Conservation (phyloP, 2,888 invertebrate genomes). For the Noctua pronuba region DNA sequence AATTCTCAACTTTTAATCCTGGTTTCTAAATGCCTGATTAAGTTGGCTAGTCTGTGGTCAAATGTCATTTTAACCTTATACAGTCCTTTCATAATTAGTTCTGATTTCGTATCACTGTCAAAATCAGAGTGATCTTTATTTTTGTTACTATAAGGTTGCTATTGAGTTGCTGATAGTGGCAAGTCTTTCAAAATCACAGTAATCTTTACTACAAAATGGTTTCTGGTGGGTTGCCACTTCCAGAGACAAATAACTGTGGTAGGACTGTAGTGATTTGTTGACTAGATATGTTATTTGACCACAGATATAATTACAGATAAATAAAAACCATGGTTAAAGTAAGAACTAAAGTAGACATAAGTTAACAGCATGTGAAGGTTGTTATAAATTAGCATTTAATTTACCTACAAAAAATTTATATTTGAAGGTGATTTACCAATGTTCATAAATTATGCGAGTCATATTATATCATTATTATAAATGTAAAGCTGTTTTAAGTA, state of each 20-base stretch:
- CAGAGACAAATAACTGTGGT: not conserved
- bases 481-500: slow-evolving; percentile 50
- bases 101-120: not conserved
- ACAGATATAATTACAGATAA: slow-evolving; percentile 2
- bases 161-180: not conserved
- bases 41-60: not conserved
- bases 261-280: not conserved
- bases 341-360: slow-evolving; percentile 31
- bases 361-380: slow-evolving; percentile 53
- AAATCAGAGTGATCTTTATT: not conserved
- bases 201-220: not conserved
- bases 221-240: too few species aligned
- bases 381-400: slow-evolving; percentile 59
- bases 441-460: slow-evolving; percentile 37
- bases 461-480: slow-evolving; percentile 41
- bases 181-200: not conserved
- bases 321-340: slow-evolving; percentile 7
- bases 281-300: not conserved
- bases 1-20: slow-evolving; percentile 5
- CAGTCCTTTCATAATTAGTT: not conserved
- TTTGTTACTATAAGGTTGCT: not conserved
- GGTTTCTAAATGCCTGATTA: not conserved
- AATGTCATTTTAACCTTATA: not conserved
- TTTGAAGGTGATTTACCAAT: slow-evolving; percentile 35
- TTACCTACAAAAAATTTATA: slow-evolving; percentile 20